phyloP scores from a whole-genome alignment of 1,140 invertebrate genomes.

The Spodoptera litura region DNA sequence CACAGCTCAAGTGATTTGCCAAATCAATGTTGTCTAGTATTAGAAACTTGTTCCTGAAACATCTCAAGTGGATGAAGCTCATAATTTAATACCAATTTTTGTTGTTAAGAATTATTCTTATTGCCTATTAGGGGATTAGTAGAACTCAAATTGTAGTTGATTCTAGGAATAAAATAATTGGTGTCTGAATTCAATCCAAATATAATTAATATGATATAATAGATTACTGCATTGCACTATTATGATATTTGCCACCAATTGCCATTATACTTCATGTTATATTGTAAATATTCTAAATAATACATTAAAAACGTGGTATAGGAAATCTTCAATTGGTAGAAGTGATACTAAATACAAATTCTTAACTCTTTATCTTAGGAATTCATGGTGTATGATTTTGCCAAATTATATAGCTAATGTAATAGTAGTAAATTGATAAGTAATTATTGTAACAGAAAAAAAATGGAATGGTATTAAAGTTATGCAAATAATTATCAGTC shows the following conservation, averaged over 20 bases:
- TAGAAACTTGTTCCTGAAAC: slow-evolving; percentile 37
- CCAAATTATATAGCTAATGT: slow-evolving; percentile 27
- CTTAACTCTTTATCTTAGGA: not conserved
- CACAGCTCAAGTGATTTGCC: slow-evolving; percentile 75
- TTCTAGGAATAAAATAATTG: slow-evolving; percentile 5
- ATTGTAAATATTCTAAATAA: slow-evolving; percentile 11
- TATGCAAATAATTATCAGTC: slow-evolving; percentile 41
- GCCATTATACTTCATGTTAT: not conserved
- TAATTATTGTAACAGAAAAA: slow-evolving; percentile 1
- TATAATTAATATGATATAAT: slow-evolving; percentile 2
- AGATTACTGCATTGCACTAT: slow-evolving; percentile 37
- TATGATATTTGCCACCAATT: not conserved
- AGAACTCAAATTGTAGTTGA: not conserved
- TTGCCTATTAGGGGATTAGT: not conserved
- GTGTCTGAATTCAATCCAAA: slow-evolving; percentile 6
- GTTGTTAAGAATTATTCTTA: slow-evolving; percentile 15
- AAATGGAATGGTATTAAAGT: slow-evolving; percentile 19
- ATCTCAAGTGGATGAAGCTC: slow-evolving; percentile 36
- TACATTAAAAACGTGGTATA: not conserved
- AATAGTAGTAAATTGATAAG: slow-evolving; percentile 11
- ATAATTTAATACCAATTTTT: slow-evolving; percentile 29
- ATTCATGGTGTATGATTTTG: slow-evolving; percentile 20
- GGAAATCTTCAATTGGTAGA: slow-evolving; percentile 9
- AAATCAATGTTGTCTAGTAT: slow-evolving; percentile 70
- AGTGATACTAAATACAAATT: slow-evolving; percentile 7